A percentile compares a stretch with the other conserved stretches of the same genome.
phyloP scores from a whole-genome alignment of 2,113 vertebrate genomes.

The Helogale parvula region DNA sequence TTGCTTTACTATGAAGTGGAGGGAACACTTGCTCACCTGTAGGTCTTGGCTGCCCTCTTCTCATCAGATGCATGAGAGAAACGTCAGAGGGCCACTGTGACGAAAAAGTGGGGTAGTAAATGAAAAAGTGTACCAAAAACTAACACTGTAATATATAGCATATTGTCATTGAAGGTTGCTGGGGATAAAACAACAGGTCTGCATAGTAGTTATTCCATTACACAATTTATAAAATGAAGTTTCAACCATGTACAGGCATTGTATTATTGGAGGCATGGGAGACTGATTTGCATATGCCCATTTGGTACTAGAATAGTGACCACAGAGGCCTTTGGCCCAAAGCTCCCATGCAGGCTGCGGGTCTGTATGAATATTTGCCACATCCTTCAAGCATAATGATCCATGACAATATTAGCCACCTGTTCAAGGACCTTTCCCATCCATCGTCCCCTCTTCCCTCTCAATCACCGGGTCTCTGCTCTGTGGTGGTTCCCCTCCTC shows the following conservation, averaged over 20 bases:
- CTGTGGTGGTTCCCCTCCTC: background rate
- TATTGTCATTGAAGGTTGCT: background rate
- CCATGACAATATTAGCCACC: background rate
- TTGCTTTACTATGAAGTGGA: background rate
- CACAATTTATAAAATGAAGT: background rate
- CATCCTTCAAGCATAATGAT: background rate
- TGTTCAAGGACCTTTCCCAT: background rate
- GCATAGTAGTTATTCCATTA: too few species aligned
- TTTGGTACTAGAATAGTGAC: background rate
- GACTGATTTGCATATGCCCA: too few species aligned
- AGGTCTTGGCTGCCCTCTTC: too few species aligned
- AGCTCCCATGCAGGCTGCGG: background rate
- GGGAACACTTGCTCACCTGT: background rate
- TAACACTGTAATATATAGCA: background rate
- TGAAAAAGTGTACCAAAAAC: background rate
- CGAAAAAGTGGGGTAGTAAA: too few species aligned
- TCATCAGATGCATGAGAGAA: background rate
- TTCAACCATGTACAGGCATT: background rate
- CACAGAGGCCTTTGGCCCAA: background rate
- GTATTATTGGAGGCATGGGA: background rate
- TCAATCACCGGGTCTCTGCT: too few species aligned
- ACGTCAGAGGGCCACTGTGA: background rate
- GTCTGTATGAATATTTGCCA: background rate
- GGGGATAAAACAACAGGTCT: background rate
- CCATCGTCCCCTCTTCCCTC: too few species aligned